These are phyloP conservation scores for Drosophila santomea DNA, from an alignment of 1,140 invertebrate genomes.

Conservation along the genomic window DNA sequence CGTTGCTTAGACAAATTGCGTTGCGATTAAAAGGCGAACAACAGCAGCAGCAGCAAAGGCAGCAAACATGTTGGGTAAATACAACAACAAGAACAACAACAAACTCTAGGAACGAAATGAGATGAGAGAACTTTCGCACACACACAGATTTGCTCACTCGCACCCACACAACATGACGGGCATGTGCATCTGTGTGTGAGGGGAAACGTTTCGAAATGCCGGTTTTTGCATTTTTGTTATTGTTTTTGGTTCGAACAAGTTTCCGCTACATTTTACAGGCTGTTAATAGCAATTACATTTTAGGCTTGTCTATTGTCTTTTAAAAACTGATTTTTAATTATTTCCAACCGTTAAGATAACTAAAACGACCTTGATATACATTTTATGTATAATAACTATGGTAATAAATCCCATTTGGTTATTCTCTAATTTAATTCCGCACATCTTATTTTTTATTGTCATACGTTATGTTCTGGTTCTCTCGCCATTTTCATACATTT, in stretches of 20 bases:
- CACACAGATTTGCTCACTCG: neutral
- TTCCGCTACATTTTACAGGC: conserved; percentile 40
- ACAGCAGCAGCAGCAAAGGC: conserved; percentile 16
- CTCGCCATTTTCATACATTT: conserved; percentile 72
- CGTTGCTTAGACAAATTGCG: conserved; percentile 82
- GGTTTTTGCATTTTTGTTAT: conserved; percentile 70
- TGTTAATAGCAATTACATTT: neutral
- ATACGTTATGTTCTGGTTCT: conserved; percentile 35
- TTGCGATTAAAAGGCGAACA: conserved; percentile 70
- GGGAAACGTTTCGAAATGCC: conserved; percentile 63
- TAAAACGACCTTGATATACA: conserved; percentile 2
- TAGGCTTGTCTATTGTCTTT: conserved; percentile 9
- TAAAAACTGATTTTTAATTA: neutral
- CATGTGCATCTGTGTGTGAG: conserved; percentile 17
- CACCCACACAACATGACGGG: conserved; percentile 4
- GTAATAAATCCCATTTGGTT: neutral
- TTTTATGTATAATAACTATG: neutral
- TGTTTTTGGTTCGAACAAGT: conserved; percentile 46
- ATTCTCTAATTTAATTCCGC: conserved; percentile 56
- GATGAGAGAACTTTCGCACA: conserved; percentile 28
- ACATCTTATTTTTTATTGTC: conserved; percentile 45
- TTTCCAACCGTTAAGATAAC: neutral
- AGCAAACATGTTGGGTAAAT: conserved; percentile 80
- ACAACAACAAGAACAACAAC: conserved; percentile 39
- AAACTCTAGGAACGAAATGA: conserved; percentile 17